Evolutionary conservation across 2,113 vertebrate genomes (phyloP).

Genomic region (Brachirus orientalis): DNA sequence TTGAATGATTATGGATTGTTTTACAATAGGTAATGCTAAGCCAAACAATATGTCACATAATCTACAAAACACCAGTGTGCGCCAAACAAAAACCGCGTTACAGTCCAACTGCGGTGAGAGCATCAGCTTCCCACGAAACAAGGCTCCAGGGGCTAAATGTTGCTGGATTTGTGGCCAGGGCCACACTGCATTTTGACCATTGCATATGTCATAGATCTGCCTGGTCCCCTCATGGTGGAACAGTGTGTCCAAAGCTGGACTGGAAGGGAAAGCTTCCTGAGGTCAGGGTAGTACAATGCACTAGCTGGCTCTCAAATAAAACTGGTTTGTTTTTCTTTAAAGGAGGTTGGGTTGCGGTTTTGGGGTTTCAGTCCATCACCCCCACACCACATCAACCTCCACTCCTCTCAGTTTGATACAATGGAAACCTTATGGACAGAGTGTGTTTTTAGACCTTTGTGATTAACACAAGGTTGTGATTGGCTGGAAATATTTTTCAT

Average conservation of each 20-base stretch:
- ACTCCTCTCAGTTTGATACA: conserved; percentile 64
- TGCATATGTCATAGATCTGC: conserved; percentile 59
- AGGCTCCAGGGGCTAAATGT: conserved; percentile 53
- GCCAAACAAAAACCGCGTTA: conserved; percentile 58
- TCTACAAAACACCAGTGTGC: conserved; percentile 46
- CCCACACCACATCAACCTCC: conserved; percentile 70
- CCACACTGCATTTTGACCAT: conserved; percentile 62
- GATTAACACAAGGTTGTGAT: conserved; percentile 66
- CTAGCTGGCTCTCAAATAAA: conserved; percentile 72
- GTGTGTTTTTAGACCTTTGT: conserved; percentile 65
- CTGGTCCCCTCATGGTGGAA: conserved; percentile 57
- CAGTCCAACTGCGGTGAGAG: conserved; percentile 57
- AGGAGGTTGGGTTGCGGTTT: conserved; percentile 78
- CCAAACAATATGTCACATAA: conserved; percentile 62
- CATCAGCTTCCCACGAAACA: conserved; percentile 59
- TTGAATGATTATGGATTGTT: conserved; percentile 49
- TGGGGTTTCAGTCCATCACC: conserved; percentile 67
- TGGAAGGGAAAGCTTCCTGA: conserved; percentile 71
- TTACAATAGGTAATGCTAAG: conserved; percentile 51
- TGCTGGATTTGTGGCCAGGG: conserved; percentile 59
- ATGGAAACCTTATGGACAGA: conserved; percentile 59
- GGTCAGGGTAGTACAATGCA: conserved; percentile 71
- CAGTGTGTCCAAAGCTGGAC: conserved; percentile 59
- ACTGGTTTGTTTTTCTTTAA: conserved; percentile 77
- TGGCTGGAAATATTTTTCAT: conserved; percentile 68